Evolutionary conservation across 2,113 vertebrate genomes (phyloP), one percentile per base, ranked within the genome.

Genomic region (Cyphomyrus plagiostoma): DNA sequence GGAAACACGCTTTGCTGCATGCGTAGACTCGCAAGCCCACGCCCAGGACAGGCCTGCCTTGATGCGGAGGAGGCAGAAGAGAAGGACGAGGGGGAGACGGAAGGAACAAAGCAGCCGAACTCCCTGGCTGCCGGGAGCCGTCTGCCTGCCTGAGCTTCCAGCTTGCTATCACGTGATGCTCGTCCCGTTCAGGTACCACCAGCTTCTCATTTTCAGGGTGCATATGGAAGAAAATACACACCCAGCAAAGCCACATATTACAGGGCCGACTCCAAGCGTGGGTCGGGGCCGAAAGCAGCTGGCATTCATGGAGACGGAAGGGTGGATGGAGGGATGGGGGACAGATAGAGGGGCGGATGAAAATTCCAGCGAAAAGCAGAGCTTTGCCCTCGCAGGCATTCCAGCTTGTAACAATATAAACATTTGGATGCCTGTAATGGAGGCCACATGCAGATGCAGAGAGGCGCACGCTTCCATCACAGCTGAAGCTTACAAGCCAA

Each of bases 361-460:
- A 50, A 70, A 84, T 17, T 87, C 84, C 84, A 70, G 45, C n/a
- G 49, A 19, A 49, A 82, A 49, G 49, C n/a, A 9, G 49, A 46
- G 50, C 23, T 53, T 30, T 23, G n/a, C 66, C 39, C 10, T 53
- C 46, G 30, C 46, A 8, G 13, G 80, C 66, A 13, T 58, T 88
- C 88, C 50, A 89, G 88, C 35, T 84, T 80, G 88, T 21, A 88
- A 77, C 86, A 92, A 70, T 92, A 90, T 92, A 95, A 94, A 93
- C 88, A 93, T 91, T 6, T 84, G 88, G 90, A 92, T 93, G 90
- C 89, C 93, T 50, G 70, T 92, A 94, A 93, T 93, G 89, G 91
- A 93, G 92, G 93, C 94, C 92, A 93, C 92, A 92, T 93, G 92
- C 90, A 92, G 93, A 90, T 82, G 90, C 92, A 92, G 90, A 39